These are phyloP conservation scores for Lapara coniferarum DNA, from an alignment of 2,888 invertebrate genomes.

Conservation along the genomic window DNA sequence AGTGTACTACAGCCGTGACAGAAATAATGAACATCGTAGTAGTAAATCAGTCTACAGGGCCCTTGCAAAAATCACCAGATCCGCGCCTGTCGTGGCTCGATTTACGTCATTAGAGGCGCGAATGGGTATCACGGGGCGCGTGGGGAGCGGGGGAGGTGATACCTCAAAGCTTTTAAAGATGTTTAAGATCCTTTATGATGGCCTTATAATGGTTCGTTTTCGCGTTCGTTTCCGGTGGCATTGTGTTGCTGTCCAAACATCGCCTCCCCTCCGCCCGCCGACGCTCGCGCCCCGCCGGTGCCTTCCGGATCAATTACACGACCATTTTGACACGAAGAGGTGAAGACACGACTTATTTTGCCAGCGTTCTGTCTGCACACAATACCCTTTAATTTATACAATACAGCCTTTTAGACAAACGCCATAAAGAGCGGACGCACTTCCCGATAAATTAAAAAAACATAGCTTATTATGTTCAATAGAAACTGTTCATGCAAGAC, in stretches of 20 bases:
- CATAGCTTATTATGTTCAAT: background rate
- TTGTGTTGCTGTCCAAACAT: constrained; percentile 71
- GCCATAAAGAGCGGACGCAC: background rate
- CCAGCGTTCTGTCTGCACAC: constrained; percentile 4
- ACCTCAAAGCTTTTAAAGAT: constrained; percentile 56
- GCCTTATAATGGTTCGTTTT: constrained; percentile 57
- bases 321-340: constrained; percentile 27
- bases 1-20: too few relatives aligned
- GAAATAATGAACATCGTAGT: background rate
- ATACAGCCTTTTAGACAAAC: constrained; percentile 19
- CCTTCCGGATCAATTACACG: constrained; percentile 55
- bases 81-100: constrained; percentile 44
- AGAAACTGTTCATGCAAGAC: too few relatives aligned
- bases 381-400: constrained; percentile 32
- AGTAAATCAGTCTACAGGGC: background rate
- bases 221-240: constrained; percentile 62
- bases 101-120: constrained; percentile 73
- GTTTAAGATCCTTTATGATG: constrained; percentile 48
- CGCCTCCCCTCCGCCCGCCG: constrained; percentile 32
- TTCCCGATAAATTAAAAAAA: background rate
- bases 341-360: constrained; percentile 14
- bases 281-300: constrained; percentile 40
- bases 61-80: background rate
- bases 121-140: constrained; percentile 30
- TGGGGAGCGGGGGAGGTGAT: constrained; percentile 44